Evolutionary conservation across 2,888 invertebrate genomes (phyloP).

Genomic region (Lottia scabra): DNA sequence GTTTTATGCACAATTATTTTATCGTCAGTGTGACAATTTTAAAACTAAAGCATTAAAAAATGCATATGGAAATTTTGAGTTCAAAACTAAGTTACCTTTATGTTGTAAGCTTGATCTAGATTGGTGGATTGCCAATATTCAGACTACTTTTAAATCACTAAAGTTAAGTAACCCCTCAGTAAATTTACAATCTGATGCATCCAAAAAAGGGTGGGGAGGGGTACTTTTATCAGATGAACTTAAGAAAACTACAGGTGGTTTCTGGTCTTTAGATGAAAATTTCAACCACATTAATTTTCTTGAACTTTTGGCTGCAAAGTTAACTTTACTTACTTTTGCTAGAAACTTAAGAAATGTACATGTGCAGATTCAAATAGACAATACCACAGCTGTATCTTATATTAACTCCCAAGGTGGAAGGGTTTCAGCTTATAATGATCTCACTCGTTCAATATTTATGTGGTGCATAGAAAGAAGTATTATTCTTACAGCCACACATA

Average conservation of each 20-base stretch:
- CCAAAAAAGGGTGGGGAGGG: constrained; percentile 9
- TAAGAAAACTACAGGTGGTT: constrained; percentile 9
- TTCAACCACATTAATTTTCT: constrained; percentile 14
- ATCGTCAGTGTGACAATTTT: neutral
- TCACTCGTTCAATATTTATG: constrained; percentile 10
- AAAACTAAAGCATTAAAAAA: neutral
- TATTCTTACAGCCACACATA: constrained; percentile 7
- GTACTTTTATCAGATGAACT: neutral
- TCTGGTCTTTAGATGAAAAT: constrained; percentile 13
- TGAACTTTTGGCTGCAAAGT: constrained; percentile 13
- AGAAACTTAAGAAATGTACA: neutral
- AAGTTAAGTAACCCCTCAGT: constrained; percentile 9
- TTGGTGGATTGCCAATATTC: no score
- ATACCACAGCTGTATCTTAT: constrained; percentile 17
- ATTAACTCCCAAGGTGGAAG: constrained; percentile 19
- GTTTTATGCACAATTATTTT: neutral
- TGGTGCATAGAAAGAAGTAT: constrained; percentile 16
- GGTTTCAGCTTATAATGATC: constrained; percentile 9
- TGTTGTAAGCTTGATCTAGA: neutral
- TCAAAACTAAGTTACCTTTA: neutral
- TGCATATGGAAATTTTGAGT: neutral
- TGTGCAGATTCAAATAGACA: constrained; percentile 8
- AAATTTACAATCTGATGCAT: constrained; percentile 14
- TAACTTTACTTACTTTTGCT: constrained; percentile 10
- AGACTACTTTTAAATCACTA: neutral